A percentile compares a stretch with the other conserved stretches of the same genome.
Conservation (phyloP, 2,888 invertebrate species). For the Blastobasis lacticolella region DNA sequence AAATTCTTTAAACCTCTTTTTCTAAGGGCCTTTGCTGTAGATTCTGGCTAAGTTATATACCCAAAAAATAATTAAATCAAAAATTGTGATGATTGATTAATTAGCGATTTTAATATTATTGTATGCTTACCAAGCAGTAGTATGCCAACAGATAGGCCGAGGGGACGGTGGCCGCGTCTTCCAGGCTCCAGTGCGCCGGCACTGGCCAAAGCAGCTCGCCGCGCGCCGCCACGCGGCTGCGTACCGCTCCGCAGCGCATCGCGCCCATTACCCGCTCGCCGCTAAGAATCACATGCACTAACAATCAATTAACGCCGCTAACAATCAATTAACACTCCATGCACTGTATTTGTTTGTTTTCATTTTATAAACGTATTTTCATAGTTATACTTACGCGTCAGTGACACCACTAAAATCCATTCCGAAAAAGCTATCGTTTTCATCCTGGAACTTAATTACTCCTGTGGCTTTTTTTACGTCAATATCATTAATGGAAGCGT, state of each 20-base stretch:
- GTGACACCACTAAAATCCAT: conserved; percentile 47
- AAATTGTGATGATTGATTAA: not conserved
- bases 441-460: conserved; percentile 7
- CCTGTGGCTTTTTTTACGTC: conserved; percentile 29
- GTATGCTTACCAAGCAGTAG: conserved; percentile 32
- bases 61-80: too few relatives aligned
- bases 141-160: conserved; percentile 78
- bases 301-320: too few relatives aligned
- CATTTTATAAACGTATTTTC: not conserved
- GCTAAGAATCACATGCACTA: conserved; percentile 20
- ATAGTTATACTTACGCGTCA: conserved; percentile 22
- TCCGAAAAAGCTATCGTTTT: conserved; percentile 21
- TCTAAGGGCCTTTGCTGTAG: too few relatives aligned
- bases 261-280: conserved; percentile 79
- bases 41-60: not conserved
- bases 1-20: not conserved
- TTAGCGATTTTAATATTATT: not conserved
- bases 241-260: conserved; percentile 61
- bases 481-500: conserved; percentile 20
- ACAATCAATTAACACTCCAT: not conserved
- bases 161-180: conserved; percentile 84
- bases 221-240: conserved; percentile 69
- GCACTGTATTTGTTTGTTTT: not conserved
- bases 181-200: conserved; percentile 78
- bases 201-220: conserved; percentile 76